phyloP scores from a whole-genome alignment of 2,113 vertebrate genomes.

The Mastomys coucha region DNA sequence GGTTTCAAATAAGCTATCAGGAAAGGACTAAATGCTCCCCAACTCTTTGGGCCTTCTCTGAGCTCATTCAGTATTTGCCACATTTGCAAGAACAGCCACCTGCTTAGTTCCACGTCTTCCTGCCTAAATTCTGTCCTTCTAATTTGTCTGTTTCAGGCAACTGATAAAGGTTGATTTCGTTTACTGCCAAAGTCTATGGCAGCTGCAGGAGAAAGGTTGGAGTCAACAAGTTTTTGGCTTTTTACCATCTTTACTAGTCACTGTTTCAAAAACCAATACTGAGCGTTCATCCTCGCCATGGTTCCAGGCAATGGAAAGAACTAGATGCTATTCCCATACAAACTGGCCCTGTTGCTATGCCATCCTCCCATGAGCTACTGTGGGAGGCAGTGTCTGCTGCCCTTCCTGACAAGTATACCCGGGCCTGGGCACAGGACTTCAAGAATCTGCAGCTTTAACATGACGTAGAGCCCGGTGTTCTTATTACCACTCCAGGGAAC shows the following conservation, averaged over 20 bases:
- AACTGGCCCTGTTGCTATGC: background rate
- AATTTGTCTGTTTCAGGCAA: conserved; percentile 49
- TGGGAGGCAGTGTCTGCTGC: conserved; percentile 3
- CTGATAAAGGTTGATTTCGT: conserved; percentile 62
- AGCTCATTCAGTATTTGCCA: background rate
- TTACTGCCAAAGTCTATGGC: conserved; percentile 29
- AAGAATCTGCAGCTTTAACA: background rate
- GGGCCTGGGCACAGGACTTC: background rate
- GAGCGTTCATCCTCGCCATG: background rate
- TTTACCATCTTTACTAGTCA: conserved; percentile 49
- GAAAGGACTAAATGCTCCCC: background rate
- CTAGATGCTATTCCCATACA: background rate
- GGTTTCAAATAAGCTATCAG: background rate
- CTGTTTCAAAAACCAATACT: conserved; percentile 49
- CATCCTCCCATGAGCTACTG: conserved; percentile 16
- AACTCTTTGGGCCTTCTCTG: background rate
- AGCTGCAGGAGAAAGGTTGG: background rate
- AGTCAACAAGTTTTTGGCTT: conserved; percentile 45
- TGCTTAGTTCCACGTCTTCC: background rate
- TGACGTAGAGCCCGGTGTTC: background rate
- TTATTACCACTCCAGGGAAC: background rate
- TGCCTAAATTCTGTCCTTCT: conserved; percentile 35
- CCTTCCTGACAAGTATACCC: conserved; percentile 51
- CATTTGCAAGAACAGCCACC: background rate
- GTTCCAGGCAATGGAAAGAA: conserved; percentile 39